A percentile compares a stretch with the other conserved stretches of the same genome.
Evolutionary conservation across 2,888 invertebrate genomes (phyloP).

Genomic region (Clusia tigrina): DNA sequence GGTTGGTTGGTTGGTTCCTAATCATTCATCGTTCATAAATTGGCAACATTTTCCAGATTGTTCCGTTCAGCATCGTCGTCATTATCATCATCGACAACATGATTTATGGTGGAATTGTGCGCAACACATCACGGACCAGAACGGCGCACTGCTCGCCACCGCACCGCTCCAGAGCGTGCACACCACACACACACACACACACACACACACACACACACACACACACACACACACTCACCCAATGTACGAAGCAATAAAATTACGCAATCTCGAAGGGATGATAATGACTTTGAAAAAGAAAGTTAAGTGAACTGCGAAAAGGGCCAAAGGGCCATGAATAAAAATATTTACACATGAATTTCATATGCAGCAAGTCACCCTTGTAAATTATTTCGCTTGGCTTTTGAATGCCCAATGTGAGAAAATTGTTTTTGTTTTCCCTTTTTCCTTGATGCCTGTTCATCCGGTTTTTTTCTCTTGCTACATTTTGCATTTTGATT

Average conservation of each 20-base stretch:
- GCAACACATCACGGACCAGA: too few species aligned
- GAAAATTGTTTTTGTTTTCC: too few species aligned
- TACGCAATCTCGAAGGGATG: constrained; percentile 23
- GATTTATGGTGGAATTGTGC: constrained; percentile 59
- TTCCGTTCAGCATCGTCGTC: constrained; percentile 45
- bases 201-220: not conserved
- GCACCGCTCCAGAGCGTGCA: not conserved
- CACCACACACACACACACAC: not conserved
- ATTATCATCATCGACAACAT: constrained; percentile 56
- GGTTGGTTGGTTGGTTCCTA: not conserved
- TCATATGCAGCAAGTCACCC: constrained; percentile 4
- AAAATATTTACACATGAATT: constrained; percentile 61
- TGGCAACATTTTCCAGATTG: constrained; percentile 54
- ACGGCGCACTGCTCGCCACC: too few species aligned
- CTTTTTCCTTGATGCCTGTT: too few species aligned
- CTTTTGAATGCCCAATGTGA: constrained; percentile 40
- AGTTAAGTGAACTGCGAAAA: constrained; percentile 62
- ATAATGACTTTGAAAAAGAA: constrained; percentile 21
- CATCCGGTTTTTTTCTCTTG: too few species aligned
- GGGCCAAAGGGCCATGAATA: constrained; percentile 61
- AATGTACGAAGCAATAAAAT: not conserved
- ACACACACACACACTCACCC: not conserved
- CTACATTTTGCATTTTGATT: too few species aligned
- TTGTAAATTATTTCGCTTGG: constrained; percentile 15
- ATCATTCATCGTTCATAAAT: constrained; percentile 39